Conservation (phyloP, 2,888 invertebrate genomes). For the Itoplectis maculator region DNA sequence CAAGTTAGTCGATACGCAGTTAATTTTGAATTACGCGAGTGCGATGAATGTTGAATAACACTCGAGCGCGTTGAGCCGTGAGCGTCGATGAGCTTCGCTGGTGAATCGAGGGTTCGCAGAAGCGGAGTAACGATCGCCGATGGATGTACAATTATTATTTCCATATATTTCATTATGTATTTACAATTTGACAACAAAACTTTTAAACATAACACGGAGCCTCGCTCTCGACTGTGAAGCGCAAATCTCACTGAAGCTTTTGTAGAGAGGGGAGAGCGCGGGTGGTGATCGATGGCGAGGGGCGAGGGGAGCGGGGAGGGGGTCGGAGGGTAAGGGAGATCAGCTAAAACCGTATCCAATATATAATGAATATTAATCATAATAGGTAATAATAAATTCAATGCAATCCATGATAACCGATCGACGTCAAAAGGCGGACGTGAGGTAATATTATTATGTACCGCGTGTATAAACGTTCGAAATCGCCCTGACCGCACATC, state of each 20-base stretch:
- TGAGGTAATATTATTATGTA: constrained; percentile 59
- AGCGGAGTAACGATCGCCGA: not conserved
- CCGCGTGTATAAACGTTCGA: constrained; percentile 75
- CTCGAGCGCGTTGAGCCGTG: not conserved
- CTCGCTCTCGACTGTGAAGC: constrained; percentile 74
- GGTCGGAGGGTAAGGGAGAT: constrained; percentile 46
- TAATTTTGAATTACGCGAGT: too few species aligned
- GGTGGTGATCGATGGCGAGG: too few species aligned
- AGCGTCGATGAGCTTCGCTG: not conserved
- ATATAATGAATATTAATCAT: constrained; percentile 77
- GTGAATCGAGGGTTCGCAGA: not conserved
- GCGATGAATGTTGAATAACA: too few species aligned
- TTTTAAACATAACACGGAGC: constrained; percentile 78
- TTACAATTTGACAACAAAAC: constrained; percentile 82
- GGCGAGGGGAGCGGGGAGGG: too few species aligned
- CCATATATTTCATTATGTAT: constrained; percentile 82
- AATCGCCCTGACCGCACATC: constrained; percentile 69
- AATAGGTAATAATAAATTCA: constrained; percentile 78
- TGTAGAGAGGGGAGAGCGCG: constrained; percentile 71
- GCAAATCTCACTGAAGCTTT: constrained; percentile 39
- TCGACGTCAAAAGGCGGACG: constrained; percentile 71
- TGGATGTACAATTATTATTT: constrained; percentile 71
- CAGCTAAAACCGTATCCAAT: constrained; percentile 75
- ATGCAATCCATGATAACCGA: constrained; percentile 72
- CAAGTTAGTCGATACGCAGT: too few species aligned